phyloP scores from a whole-genome alignment of 1,140 invertebrate species.

The Anoplophora glabripennis region DNA sequence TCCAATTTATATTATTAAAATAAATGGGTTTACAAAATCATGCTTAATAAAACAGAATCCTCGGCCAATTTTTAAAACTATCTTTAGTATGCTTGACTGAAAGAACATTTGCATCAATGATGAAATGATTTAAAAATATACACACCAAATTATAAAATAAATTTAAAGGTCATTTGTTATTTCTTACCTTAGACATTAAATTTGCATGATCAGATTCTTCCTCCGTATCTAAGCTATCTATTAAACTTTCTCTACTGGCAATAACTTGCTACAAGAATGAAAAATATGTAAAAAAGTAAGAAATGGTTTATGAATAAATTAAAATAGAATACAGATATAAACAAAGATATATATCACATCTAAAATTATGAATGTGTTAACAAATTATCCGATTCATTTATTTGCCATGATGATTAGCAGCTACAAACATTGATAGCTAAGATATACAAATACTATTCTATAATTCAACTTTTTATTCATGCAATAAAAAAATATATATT shows the following conservation, averaged over 20 bases:
- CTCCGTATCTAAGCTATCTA: constrained; percentile 59
- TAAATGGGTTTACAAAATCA: too few relatives aligned
- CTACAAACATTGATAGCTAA: too few relatives aligned
- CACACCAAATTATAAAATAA: too few relatives aligned
- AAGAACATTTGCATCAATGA: too few relatives aligned
- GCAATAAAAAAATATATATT: too few relatives aligned
- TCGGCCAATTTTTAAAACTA: too few relatives aligned
- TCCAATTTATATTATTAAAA: too few relatives aligned
- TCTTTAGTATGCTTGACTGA: too few relatives aligned
- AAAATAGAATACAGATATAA: not conserved
- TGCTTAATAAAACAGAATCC: too few relatives aligned
- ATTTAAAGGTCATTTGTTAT: not conserved
- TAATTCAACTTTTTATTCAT: too few relatives aligned
- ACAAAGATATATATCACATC: not conserved
- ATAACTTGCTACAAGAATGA: constrained; percentile 60
- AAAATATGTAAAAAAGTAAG: constrained; percentile 6
- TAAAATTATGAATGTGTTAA: not conserved
- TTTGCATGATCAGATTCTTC: constrained; percentile 74
- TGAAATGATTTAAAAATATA: too few relatives aligned
- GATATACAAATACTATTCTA: too few relatives aligned
- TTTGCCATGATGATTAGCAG: not conserved
- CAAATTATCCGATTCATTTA: not conserved
- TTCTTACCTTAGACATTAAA: constrained; percentile 66
- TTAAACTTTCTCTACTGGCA: constrained; percentile 72
- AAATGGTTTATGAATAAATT: not conserved